These are phyloP conservation scores for Nasonia vitripennis DNA, from an alignment of 1,140 invertebrate species.

Conservation along the genomic window DNA sequence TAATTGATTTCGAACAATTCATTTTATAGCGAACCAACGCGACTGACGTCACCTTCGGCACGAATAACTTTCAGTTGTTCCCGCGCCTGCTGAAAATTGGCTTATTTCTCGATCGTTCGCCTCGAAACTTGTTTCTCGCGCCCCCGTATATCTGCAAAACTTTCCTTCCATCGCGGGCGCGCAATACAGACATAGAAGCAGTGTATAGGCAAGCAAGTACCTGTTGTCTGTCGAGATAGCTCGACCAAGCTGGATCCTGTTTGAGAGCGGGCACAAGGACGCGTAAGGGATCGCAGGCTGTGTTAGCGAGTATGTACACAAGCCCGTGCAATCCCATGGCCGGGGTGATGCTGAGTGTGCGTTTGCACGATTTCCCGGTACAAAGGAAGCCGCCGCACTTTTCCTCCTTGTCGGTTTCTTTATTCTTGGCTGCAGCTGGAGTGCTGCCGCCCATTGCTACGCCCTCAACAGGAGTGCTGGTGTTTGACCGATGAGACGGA, in stretches of 20 bases:
- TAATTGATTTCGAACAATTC: not conserved
- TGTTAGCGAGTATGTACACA: slow-evolving; percentile 75
- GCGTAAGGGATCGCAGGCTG: slow-evolving; percentile 77
- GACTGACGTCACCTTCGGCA: not conserved
- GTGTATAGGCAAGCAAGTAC: slow-evolving; percentile 64
- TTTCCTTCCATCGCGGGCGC: too few relatives aligned
- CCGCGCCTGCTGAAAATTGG: too few relatives aligned
- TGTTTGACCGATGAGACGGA: not conserved
- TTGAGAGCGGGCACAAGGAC: slow-evolving; percentile 80
- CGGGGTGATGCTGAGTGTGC: slow-evolving; percentile 60
- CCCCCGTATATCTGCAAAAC: too few relatives aligned
- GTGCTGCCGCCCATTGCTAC: not conserved
- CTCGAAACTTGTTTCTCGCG: too few relatives aligned
- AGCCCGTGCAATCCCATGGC: slow-evolving; percentile 65
- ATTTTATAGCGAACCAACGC: not conserved
- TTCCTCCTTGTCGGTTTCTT: slow-evolving; percentile 40
- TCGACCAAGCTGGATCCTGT: slow-evolving; percentile 78
- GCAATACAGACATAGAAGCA: too few relatives aligned
- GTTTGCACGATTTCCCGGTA: slow-evolving; percentile 70
- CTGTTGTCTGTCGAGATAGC: slow-evolving; percentile 83
- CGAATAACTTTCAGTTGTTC: too few relatives aligned
- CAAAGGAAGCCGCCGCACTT: slow-evolving; percentile 82
- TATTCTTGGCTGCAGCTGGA: not conserved
- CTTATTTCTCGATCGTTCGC: too few relatives aligned
- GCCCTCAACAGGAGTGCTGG: not conserved